Evolutionary conservation across 2,113 vertebrate genomes (phyloP).

Genomic region (Pterocles orientalis): DNA sequence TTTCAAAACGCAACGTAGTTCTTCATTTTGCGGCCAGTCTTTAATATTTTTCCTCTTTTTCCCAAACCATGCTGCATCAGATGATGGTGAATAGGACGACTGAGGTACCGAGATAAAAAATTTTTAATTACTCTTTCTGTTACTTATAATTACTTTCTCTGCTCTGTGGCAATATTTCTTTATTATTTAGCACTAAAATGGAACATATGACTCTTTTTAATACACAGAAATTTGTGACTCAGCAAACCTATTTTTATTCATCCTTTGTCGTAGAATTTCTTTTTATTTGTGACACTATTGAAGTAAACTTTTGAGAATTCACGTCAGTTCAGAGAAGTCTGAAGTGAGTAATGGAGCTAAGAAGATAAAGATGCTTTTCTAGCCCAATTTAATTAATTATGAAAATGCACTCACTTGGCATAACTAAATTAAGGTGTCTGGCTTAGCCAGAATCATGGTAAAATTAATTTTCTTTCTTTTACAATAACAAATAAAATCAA

Average conservation of each 20-base stretch:
- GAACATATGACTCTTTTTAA: neutral
- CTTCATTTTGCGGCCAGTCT: constrained; percentile 24
- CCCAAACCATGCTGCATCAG: constrained; percentile 86
- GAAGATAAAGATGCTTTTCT: neutral
- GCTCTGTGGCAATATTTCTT: neutral
- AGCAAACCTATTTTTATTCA: neutral
- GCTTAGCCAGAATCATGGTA: neutral
- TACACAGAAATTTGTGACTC: neutral
- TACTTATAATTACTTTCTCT: neutral
- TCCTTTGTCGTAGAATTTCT: neutral
- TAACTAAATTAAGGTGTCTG: constrained; percentile 15
- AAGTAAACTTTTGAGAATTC: neutral
- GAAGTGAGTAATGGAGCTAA: neutral
- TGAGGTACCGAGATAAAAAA: constrained; percentile 85
- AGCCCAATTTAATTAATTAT: neutral
- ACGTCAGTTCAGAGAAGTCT: neutral
- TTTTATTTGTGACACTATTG: neutral
- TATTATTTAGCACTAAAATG: neutral
- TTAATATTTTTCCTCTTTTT: constrained; percentile 81
- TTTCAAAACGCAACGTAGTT: constrained; percentile 38
- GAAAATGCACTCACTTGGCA: neutral
- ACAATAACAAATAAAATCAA: neutral
- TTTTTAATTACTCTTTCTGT: constrained; percentile 68
- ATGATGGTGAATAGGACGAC: constrained; percentile 99
- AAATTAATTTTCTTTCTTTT: neutral